Conservation (phyloP, 2,113 vertebrate species). For the Buteo buteo region DNA sequence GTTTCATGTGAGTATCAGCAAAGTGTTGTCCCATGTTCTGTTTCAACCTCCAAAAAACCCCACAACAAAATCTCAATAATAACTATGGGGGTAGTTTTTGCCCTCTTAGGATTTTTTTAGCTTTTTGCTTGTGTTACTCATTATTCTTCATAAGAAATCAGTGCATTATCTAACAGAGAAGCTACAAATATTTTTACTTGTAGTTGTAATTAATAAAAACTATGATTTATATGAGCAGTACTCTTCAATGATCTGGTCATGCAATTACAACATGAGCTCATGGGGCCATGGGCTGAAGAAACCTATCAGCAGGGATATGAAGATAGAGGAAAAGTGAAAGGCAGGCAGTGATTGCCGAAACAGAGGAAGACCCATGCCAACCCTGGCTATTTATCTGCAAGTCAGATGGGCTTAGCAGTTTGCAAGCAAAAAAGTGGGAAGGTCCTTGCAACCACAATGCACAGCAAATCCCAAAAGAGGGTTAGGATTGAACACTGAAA, state of each 20-base stretch:
- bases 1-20: background rate
- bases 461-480: background rate
- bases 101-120: background rate
- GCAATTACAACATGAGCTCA: background rate
- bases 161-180: background rate
- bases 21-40: background rate
- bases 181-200: background rate
- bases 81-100: background rate
- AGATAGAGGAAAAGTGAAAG: background rate
- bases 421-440: background rate
- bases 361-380: background rate
- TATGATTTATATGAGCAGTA: background rate
- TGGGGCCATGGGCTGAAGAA: background rate
- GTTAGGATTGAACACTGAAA: background rate
- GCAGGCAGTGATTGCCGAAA: background rate
- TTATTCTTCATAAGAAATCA: background rate
- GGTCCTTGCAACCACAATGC: background rate
- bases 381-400: background rate
- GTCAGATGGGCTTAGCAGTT: background rate
- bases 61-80: background rate
- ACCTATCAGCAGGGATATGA: background rate
- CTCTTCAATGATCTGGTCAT: background rate
- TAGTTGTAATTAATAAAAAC: background rate
- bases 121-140: background rate
- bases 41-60: background rate